Base-by-base conservation (phyloP, 2,113 vertebrate genomes). In the Elachura formosa region DNA sequence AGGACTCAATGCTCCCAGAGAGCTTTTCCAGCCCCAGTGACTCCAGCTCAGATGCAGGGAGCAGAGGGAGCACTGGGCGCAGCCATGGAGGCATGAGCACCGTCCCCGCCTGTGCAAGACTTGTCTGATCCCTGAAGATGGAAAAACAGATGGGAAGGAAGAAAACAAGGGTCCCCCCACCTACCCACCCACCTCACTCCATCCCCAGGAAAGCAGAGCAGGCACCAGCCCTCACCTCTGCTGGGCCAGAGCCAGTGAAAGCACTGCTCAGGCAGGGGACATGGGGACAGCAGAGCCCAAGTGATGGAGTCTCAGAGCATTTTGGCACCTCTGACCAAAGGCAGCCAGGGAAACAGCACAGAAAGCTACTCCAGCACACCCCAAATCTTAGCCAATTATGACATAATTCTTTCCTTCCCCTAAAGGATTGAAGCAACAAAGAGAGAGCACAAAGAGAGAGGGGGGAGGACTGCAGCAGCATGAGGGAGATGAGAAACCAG, bases 391-490 rank as follows among this genome's bases (percentile, higher is more conserved):
- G 58, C 84, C 71, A 46, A 51, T 83, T 83, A 51, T 7, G 22
- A 64, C 48, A 59, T 62, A 49, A 77, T 78, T 79, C 75, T 61
- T 25, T 29, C 64, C 56, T 62, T 82, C 63, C 51, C 40, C 36
- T 62, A 43, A 38, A 94, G 82, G 40, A 95, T 63, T 85, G 71
- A 84, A 90, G 84, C 43, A 74, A 82, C 86, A 79, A 93, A 73
- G 78, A 92, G 40, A 31, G 54, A 95, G 54, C 74, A 90, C 66
- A 87, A 93, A 95, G 79, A 26, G 71, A 86, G 52, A 94, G 48
- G 93, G 69, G 88, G 95, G 92, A 95, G 86, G 90, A 64, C 52
- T 84, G 72, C 85, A 87, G 88, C 83, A 55, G 83, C 76, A 55
- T 5, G 34, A 89, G 90, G 77, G 62, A 92, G 80, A 93, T 63